These are phyloP conservation scores for Hyperoplus immaculatus DNA, from an alignment of 2,797 vertebrate species.

Conservation along the genomic window DNA sequence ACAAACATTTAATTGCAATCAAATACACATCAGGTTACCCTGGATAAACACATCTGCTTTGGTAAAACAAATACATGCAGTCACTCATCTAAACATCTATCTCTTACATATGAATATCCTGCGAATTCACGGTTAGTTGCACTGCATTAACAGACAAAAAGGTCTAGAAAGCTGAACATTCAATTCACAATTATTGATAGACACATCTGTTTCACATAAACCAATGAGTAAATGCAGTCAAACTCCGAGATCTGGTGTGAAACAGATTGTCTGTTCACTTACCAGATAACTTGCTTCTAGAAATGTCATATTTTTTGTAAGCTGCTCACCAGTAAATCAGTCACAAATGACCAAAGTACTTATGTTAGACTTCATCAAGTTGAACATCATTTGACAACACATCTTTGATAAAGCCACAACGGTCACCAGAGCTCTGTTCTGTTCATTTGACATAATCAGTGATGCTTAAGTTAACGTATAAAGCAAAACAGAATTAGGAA, in stretches of 20 bases:
- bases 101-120: slow-evolving; percentile 35
- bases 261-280: slow-evolving; percentile 22
- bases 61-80: slow-evolving; percentile 71
- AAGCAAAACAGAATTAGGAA: slow-evolving; percentile 16
- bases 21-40: slow-evolving; percentile 30
- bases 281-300: slow-evolving; percentile 11
- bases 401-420: slow-evolving; percentile 25
- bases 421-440: background rate
- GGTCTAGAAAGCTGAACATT: slow-evolving; percentile 18
- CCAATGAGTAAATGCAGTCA: slow-evolving; percentile 21
- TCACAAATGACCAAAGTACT: slow-evolving; percentile 26
- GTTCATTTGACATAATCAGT: slow-evolving; percentile 20
- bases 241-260: slow-evolving; percentile 6
- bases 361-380: background rate
- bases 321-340: slow-evolving; percentile 33
- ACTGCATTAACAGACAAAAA: slow-evolving; percentile 46
- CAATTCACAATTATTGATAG: slow-evolving; percentile 23
- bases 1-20: slow-evolving; percentile 38
- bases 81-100: slow-evolving; percentile 65
- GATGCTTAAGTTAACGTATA: background rate
- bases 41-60: slow-evolving; percentile 53
- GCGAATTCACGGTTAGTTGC: slow-evolving; percentile 32
- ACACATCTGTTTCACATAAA: slow-evolving; percentile 15
- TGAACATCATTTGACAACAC: slow-evolving; percentile 7
- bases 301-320: slow-evolving; percentile 18